Base-by-base conservation (phyloP, 2,888 invertebrate species). In the Allophyes oxyacanthae region DNA sequence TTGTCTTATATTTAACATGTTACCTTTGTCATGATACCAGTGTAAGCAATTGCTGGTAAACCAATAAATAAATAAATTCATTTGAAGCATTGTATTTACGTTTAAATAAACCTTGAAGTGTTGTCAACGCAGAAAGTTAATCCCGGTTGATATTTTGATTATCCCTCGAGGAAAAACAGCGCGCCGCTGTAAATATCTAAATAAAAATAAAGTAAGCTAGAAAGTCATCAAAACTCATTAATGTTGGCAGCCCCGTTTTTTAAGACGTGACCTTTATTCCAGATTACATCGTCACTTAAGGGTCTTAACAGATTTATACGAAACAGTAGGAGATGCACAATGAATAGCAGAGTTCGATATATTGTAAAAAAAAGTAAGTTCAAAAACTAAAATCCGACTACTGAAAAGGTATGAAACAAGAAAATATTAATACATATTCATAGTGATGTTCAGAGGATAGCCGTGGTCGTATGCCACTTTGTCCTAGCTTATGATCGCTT, bases 221-320 rank as follows among this genome's bases (percentile, higher is more conserved):
- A 61, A 54, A 72, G 48, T 67, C 53, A 61, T 67, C 68, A 46
- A 37, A 68, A 68, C 55, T 68, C 68, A 61, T 68, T 68, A 68
- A 61, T 50, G 44, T 53, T 49, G 60, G 13, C 54, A 37, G 41
- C 33, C 10, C 20, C 14, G 8, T 42, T 49, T 59, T 51, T 40
- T 60, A 58, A 64, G 75, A 58, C 49, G 49, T 65, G 75, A 58
- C 55, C 66, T 59, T 43, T 54, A 49, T 59, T 48, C 30, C 11
- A 43, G 68, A 67, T 72, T 66, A 66, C 34, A 52, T 58, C 38
- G 48, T 41, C 67, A 34, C 34, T 44, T 48, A 30, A 10, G 32
- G 30, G 41, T 30, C 37, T 65, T 38, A 62, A 28, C 45, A 26
- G 28, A 25, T n/a, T 49, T 42, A 14, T 36, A 14, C 13, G 14